phyloP scores from a whole-genome alignment of 2,113 vertebrate species.

The Gadus macrocephalus region DNA sequence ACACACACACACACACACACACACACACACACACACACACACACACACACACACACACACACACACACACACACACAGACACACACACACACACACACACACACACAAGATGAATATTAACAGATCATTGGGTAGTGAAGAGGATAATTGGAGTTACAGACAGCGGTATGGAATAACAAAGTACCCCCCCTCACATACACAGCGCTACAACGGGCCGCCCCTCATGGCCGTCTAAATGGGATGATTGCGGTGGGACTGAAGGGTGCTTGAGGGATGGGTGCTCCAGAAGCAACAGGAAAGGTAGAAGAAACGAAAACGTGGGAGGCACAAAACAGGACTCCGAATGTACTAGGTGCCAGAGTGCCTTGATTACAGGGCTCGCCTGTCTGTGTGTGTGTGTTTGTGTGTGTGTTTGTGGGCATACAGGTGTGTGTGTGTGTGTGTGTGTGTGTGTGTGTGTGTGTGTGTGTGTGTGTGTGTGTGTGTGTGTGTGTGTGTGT shows the following conservation, averaged over 20 bases:
- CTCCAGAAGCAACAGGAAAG: constrained; percentile 23
- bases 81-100: constrained; percentile 15
- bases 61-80: constrained; percentile 16
- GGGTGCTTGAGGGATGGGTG: constrained; percentile 63
- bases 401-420: too few species aligned
- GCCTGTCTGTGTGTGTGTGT: too few species aligned
- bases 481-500: too few species aligned
- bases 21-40: too few species aligned
- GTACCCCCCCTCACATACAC: neutral
- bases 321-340: constrained; percentile 53
- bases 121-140: constrained; percentile 50
- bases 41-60: constrained; percentile 30
- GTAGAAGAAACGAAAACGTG: constrained; percentile 53
- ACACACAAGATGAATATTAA: constrained; percentile 53
- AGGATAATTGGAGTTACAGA: constrained; percentile 48
- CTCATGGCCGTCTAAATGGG: constrained; percentile 66
- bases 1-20: too few species aligned
- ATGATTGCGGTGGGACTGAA: constrained; percentile 68
- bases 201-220: constrained; percentile 33
- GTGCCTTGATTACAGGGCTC: constrained; percentile 1
- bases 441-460: too few species aligned
- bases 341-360: constrained; percentile 45
- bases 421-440: too few species aligned
- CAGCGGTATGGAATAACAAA: constrained; percentile 47
- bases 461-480: too few species aligned